phyloP scores from a whole-genome alignment of 2,113 vertebrate genomes.

The Protobothrops mucrosquamatus region DNA sequence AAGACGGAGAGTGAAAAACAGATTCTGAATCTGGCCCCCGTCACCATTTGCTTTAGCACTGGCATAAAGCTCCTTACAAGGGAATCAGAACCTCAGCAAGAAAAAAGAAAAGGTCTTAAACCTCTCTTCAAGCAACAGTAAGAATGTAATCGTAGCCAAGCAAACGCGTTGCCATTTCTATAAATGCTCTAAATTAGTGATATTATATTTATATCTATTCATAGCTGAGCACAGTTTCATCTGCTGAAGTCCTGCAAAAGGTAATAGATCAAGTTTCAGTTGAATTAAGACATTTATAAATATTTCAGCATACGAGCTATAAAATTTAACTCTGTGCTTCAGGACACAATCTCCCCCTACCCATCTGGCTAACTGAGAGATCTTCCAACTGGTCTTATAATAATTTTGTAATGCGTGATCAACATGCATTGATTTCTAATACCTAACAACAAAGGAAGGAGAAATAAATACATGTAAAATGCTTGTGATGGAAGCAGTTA shows the following conservation, averaged over 20 bases:
- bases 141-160: background rate
- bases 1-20: background rate
- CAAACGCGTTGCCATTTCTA: background rate
- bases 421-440: background rate
- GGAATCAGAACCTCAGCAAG: background rate
- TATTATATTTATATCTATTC: background rate
- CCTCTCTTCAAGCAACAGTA: background rate
- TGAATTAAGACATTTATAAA: background rate
- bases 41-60: background rate
- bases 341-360: background rate
- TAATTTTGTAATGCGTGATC: background rate
- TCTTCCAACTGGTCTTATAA: background rate
- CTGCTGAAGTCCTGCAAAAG: constrained; percentile 16
- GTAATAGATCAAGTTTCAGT: background rate
- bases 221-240: background rate
- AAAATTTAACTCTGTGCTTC: background rate
- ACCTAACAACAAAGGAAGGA: background rate
- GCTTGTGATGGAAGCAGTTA: background rate
- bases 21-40: background rate
- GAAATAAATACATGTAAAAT: background rate
- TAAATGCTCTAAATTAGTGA: background rate
- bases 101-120: background rate
- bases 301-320: background rate
- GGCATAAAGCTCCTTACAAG: background rate
- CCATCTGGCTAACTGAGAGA: background rate